A percentile compares a stretch with the other conserved stretches of the same genome.
These are phyloP conservation scores for Yasuhikotakia modesta DNA, from an alignment of 2,797 vertebrate genomes.

Conservation along the genomic window DNA sequence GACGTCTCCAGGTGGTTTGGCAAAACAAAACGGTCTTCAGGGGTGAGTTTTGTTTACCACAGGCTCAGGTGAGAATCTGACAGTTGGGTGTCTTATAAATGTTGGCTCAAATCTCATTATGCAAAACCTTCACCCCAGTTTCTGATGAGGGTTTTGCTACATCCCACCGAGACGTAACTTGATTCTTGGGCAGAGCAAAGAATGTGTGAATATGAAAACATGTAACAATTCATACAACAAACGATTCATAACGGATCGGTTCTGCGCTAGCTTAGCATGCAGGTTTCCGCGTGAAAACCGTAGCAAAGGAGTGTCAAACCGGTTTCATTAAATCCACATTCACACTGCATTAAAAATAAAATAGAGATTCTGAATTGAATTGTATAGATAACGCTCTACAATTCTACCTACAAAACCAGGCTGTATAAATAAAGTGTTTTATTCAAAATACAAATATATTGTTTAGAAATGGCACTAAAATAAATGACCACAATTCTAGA, in stretches of 20 bases:
- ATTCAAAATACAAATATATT: no score
- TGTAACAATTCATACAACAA: constrained; percentile 25
- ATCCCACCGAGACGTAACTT: constrained; percentile 35
- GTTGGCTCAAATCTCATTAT: constrained; percentile 54
- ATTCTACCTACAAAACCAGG: no score
- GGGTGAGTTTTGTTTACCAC: constrained; percentile 49
- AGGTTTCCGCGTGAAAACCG: neutral
- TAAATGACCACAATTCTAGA: no score
- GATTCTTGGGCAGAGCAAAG: constrained; percentile 14
- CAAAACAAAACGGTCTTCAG: constrained; percentile 26
- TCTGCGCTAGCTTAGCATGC: neutral
- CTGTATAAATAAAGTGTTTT: no score
- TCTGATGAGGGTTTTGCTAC: constrained; percentile 41
- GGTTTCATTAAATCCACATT: constrained; percentile 21
- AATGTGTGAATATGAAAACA: constrained; percentile 25
- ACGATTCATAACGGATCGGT: constrained; percentile 18
- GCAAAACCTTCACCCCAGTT: constrained; percentile 46
- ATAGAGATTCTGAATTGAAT: no score
- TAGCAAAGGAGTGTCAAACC: neutral
- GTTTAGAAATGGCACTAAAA: no score
- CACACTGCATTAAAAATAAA: neutral
- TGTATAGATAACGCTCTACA: no score
- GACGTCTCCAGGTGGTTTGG: constrained; percentile 53
- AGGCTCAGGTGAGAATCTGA: constrained; percentile 56
- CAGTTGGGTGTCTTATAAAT: constrained; percentile 56